phyloP scores from a whole-genome alignment of 2,888 invertebrate species.

The Palloptera scutellata region DNA sequence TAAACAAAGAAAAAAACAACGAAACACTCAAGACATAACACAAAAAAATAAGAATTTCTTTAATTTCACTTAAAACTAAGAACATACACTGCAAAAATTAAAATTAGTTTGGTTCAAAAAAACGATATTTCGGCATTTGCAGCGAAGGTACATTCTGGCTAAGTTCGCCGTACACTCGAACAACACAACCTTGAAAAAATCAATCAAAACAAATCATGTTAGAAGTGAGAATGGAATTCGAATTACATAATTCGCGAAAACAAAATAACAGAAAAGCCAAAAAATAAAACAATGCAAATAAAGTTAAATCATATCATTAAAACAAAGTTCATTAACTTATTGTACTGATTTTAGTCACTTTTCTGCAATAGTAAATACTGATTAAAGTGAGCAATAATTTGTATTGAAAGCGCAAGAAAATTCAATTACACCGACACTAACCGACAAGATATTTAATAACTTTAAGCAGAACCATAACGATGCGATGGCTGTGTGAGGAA shows the following conservation, averaged over 20 bases:
- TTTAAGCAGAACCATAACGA: constrained; percentile 54
- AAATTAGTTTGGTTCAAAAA: constrained; percentile 43
- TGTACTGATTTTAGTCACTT: too few relatives aligned
- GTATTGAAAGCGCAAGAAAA: constrained; percentile 7
- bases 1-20: not conserved
- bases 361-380: not conserved
- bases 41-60: not conserved
- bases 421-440: constrained; percentile 43
- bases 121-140: constrained; percentile 51
- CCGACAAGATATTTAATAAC: constrained; percentile 58
- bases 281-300: not conserved
- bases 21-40: not conserved
- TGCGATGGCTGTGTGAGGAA: not conserved
- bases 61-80: not conserved
- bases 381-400: not conserved
- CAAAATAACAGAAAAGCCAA: not conserved
- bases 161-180: constrained; percentile 50
- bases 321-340: not conserved
- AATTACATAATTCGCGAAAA: constrained; percentile 5
- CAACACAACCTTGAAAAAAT: constrained; percentile 50
- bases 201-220: not conserved
- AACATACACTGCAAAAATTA: not conserved
- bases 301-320: constrained; percentile 2
- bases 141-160: constrained; percentile 50
- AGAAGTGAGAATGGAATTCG: not conserved